Evolutionary conservation across 2,113 vertebrate genomes (phyloP).

Genomic region (Notechis scutatus): DNA sequence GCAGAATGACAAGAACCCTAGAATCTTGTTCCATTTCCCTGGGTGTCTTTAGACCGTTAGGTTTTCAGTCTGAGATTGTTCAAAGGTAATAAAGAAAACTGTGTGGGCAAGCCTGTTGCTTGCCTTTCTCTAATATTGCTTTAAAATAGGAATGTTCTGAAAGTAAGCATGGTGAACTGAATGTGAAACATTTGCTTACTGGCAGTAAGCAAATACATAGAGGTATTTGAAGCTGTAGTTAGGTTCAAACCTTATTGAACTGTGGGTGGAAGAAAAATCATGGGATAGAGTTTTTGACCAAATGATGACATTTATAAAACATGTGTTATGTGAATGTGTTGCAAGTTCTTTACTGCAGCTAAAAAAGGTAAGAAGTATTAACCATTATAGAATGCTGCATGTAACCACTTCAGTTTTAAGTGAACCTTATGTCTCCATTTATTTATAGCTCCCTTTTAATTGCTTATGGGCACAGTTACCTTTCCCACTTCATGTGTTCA

Average conservation of each 20-base stretch:
- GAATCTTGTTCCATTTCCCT: not conserved
- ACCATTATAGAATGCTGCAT: constrained; percentile 76
- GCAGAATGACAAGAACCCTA: not conserved
- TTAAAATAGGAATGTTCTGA: not conserved
- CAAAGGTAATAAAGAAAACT: not conserved
- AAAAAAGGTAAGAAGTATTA: constrained; percentile 71
- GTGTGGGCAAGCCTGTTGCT: not conserved
- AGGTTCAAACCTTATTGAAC: not conserved
- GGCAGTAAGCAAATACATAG: not conserved
- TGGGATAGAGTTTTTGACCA: constrained; percentile 21
- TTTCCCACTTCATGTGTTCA: constrained; percentile 67
- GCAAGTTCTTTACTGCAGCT: constrained; percentile 68
- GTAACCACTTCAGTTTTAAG: constrained; percentile 62
- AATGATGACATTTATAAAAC: constrained; percentile 7
- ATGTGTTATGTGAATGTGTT: constrained; percentile 27
- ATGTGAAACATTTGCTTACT: not conserved
- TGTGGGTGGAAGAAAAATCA: constrained; percentile 13
- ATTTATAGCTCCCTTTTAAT: constrained; percentile 73
- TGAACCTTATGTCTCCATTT: constrained; percentile 66
- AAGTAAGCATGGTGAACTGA: not conserved
- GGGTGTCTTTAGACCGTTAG: not conserved
- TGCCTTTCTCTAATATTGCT: not conserved
- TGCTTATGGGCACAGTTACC: constrained; percentile 70
- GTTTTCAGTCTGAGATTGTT: not conserved
- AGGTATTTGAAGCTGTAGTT: not conserved